Base-by-base conservation (phyloP, 2,888 invertebrate genomes). In the Gryllus longicercus region DNA sequence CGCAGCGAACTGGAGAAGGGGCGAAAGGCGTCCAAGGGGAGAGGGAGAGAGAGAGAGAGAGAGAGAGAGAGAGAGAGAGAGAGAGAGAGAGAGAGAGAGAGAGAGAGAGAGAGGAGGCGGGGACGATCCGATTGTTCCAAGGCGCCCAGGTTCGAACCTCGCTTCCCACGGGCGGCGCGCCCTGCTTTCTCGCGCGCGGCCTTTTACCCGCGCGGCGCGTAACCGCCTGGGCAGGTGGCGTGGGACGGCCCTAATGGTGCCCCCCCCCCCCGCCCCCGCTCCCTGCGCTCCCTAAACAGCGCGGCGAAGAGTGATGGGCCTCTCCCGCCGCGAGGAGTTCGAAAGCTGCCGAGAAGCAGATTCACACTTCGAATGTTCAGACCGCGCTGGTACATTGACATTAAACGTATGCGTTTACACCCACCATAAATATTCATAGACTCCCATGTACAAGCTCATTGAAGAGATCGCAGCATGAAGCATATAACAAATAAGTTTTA, bases 241-340 rank as follows among this genome's bases (percentile, higher is more conserved):
- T 63, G 63, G 63, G 63, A 63, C 63, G 63, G 63, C 63, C 63
- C 63, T 63, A 16, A 63, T 63, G n/a, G 63, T 16, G 63, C 63
- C n/a, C 51, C 51, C 1, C 1, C 16, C 38, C 38, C 25, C 25
- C 25, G 25, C 25, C 21, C 21, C 21, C 21, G 21, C 21, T 5
- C 38, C 38, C 38, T 38, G 38, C 38, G 38, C n/a, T 63, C 63
- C 63, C 11, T 16, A 63, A 63, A 4, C 51, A 2, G 51, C 11
- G 12, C 12, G 12, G 51, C 16, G n/a, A 3, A n/a, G n/a, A 63
- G 63, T 5, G 63, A 63, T n/a, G 16, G n/a, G 11, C 14, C 63
- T 63, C 63, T 16, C n/a, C 16, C 16, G 63, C n/a, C 8, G 38
- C 38, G 8, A 38, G 8, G 38, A 38, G 38, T 8, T 8, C 8